Evolutionary conservation across 2,888 invertebrate species (phyloP), one percentile per base, ranked within the genome.

Genomic region (Cremastinae sp.): DNA sequence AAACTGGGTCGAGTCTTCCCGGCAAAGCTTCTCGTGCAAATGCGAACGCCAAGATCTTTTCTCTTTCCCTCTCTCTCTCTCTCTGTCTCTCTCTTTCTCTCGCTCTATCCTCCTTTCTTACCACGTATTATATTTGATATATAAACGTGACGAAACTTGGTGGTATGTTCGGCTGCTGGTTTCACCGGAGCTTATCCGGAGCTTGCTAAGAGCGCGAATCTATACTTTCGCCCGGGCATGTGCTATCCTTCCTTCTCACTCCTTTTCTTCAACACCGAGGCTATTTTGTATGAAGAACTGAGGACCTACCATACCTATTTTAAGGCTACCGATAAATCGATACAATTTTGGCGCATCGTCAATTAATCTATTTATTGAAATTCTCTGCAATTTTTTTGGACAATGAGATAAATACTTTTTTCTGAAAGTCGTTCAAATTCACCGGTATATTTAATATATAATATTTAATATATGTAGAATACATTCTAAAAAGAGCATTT

Each of bases 1-100:
- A 72, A 76, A 76, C 68, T 76, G 75, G 75, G 75, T 76, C 75
- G 72, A 64, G 59, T 64, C 68, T 69, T 64, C 54, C 65, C 53
- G 61, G 62, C 12, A 51, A 41, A 68, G 66, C 61, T 51, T 36
- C 18, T 14, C 28, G 36, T 64, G 68, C 64, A 53, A 72, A 76
- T 58, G 45, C 72, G 41, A 61, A 38, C 58, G 62, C 53, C 68
- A 62, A 72, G 62, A 71, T 61, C 56, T 56, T 20, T 28, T 47
- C 49, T 20, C 68, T 20, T 49, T n/a, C 28, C 41, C 1, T 41
- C 10, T 43, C 16, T 22, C 18, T 14, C 22, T 12, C 20, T 5
- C 53, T n/a, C 41, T 41, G 2, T 28, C 5, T 54, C 49, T 56
- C 34, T 2, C 38, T 41, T 14, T 58, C 14, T 49, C 8, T 28